Evolutionary conservation across 2,797 vertebrate genomes (phyloP).

Genomic region (Potorous gilbertii): DNA sequence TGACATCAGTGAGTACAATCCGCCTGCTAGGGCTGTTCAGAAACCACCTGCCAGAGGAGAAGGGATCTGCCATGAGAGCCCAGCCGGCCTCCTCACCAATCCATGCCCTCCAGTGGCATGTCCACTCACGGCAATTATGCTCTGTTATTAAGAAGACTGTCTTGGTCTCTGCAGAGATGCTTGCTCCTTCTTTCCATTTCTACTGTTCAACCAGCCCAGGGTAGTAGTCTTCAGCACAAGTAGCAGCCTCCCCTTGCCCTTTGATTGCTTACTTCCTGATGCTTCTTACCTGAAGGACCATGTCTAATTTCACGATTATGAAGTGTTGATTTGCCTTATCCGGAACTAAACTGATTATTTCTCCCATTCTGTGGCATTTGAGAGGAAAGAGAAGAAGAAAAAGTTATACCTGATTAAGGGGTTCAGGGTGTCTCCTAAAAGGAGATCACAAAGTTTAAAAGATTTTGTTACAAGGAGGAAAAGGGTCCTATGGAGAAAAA

Average conservation of each 20-base stretch:
- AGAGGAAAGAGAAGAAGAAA: constrained; percentile 67
- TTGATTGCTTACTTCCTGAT: constrained; percentile 79
- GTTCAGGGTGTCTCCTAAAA: constrained; percentile 73
- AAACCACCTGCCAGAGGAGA: constrained; percentile 61
- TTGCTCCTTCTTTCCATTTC: background rate
- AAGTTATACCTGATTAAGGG: constrained; percentile 77
- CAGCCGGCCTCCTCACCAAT: background rate
- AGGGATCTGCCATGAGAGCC: background rate
- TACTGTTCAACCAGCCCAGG: constrained; percentile 31
- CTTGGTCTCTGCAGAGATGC: constrained; percentile 49
- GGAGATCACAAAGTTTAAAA: constrained; percentile 77
- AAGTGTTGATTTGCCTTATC: constrained; percentile 81
- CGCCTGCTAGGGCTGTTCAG: constrained; percentile 32
- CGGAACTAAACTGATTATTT: constrained; percentile 85
- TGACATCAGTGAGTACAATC: background rate
- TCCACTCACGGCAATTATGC: background rate
- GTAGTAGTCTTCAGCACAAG: constrained; percentile 56
- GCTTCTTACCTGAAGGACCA: constrained; percentile 81
- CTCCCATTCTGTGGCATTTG: constrained; percentile 77
- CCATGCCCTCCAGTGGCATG: constrained; percentile 35
- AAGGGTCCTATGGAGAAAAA: constrained; percentile 73
- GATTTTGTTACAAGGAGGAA: constrained; percentile 77
- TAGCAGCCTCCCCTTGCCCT: constrained; percentile 55
- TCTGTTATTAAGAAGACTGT: constrained; percentile 62
- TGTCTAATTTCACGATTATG: constrained; percentile 83